Conservation (phyloP, 2,113 vertebrate genomes). For the Dicentrarchus labrax region DNA sequence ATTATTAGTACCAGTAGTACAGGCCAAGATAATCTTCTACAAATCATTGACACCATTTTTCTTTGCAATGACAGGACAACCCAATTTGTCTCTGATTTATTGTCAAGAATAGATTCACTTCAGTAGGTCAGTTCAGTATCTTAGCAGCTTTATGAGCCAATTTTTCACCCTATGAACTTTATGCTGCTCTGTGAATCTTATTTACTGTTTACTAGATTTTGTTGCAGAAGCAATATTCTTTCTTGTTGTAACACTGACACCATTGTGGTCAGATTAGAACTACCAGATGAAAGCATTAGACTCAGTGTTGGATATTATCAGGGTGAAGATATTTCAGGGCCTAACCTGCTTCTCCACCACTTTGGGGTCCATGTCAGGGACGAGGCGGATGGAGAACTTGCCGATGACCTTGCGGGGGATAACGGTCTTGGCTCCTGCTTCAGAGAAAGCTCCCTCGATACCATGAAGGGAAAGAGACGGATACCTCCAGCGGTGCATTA, state of each 20-base stretch:
- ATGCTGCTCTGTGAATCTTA: too few relatives aligned
- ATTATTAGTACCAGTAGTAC: too few relatives aligned
- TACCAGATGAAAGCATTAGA: too few relatives aligned
- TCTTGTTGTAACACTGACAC: too few relatives aligned
- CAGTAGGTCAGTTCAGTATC: too few relatives aligned
- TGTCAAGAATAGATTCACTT: not conserved
- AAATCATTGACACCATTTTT: too few relatives aligned
- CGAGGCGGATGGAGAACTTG: constrained; percentile 97
- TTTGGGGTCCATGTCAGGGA: constrained; percentile 95
- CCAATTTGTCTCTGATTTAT: not conserved
- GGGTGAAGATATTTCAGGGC: not conserved
- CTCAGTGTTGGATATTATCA: too few relatives aligned
- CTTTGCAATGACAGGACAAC: not conserved
- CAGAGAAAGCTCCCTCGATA: constrained; percentile 97
- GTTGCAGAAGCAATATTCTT: not conserved
- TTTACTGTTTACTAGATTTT: too few relatives aligned
- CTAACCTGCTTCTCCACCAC: constrained; percentile 90
- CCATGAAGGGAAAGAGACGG: constrained; percentile 97
- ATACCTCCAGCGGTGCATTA: constrained; percentile 97
- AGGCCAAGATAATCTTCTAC: too few relatives aligned
- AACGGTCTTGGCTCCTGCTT: constrained; percentile 92
- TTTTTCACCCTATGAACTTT: too few relatives aligned
- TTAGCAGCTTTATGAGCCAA: too few relatives aligned
- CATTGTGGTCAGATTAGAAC: too few relatives aligned
- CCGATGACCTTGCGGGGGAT: constrained; percentile 95